These are phyloP conservation scores for Erannis defoliaria DNA, from an alignment of 2,888 invertebrate species.

Conservation along the genomic window DNA sequence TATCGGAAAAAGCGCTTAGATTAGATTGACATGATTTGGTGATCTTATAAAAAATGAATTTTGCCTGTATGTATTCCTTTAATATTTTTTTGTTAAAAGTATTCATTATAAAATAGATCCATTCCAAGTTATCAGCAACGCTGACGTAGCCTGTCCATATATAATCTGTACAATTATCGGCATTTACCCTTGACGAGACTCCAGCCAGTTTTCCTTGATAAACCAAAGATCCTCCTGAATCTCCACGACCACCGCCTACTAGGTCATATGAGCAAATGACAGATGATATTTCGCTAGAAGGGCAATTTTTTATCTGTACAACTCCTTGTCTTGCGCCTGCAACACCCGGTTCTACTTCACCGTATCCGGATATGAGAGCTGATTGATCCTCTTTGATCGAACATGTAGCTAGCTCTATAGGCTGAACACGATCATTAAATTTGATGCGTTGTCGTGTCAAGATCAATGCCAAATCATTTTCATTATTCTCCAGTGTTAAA, in stretches of 20 bases:
- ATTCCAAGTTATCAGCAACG: slow-evolving; percentile 42
- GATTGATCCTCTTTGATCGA: slow-evolving; percentile 15
- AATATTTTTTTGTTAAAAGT: too few species aligned
- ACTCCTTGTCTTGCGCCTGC: slow-evolving; percentile 46
- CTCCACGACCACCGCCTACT: slow-evolving; percentile 47
- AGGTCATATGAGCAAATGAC: slow-evolving; percentile 46
- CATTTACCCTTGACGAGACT: slow-evolving; percentile 46
- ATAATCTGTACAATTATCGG: neutral
- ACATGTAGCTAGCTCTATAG: slow-evolving; percentile 36
- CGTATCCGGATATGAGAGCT: slow-evolving; percentile 51
- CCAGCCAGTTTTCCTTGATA: slow-evolving; percentile 46
- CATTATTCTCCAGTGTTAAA: slow-evolving; percentile 1
- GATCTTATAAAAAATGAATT: too few species aligned
- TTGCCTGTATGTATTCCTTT: too few species aligned
- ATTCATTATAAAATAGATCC: slow-evolving; percentile 44
- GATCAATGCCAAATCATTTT: slow-evolving; percentile 50
- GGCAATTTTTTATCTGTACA: slow-evolving; percentile 41
- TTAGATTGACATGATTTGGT: too few species aligned
- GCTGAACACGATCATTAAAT: slow-evolving; percentile 37
- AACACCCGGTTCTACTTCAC: slow-evolving; percentile 29
- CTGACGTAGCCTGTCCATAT: slow-evolving; percentile 50
- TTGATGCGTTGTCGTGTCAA: slow-evolving; percentile 40
- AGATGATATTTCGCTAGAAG: neutral
- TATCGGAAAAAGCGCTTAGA: too few species aligned
- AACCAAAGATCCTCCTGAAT: slow-evolving; percentile 54